Evolutionary conservation across 2,113 vertebrate species (phyloP), one percentile per base, ranked within the genome.

Genomic region (Malurus cyaneus): DNA sequence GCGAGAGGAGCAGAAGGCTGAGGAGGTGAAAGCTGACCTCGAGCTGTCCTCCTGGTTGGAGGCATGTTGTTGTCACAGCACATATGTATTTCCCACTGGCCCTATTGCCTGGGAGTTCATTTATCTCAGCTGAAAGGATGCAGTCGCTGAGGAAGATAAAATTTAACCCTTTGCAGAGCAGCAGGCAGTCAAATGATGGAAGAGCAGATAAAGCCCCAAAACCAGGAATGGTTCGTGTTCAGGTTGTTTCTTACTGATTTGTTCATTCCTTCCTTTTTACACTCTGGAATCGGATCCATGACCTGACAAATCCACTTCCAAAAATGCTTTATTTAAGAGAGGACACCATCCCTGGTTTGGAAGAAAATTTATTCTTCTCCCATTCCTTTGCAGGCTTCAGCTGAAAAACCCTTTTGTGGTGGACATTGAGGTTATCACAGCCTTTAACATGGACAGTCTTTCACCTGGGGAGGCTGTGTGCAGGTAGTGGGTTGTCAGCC

Each of bases 11-110:
- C 92, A 95, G 81, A 88, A 85, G 53, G 92, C 85, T 94, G 91
- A 94, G 89, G 89, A 90, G 65, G 81, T 32, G 54, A 88, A 86
- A 92, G 65, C 79, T 92, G 86, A 95, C 83, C 94, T 92, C 64
- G 53, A 91, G 90, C 85, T 23, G 7, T 93, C 80, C 61, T 70
- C 82, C 73, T 73, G n/a, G 32, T 76, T 83, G 72, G 80, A 93
- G 86, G 39, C 78, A 41, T 65, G 88, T 86, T 96, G 86, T 81
- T 94, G 76, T 92, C 77, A 74, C 91, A 91, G 88, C 78, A 50
- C 31, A 90, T 88, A 67, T 93, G 87, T 62, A 44, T 86, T 92
- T 96, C 91, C 93, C 82, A 65, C 89, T 83, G 83, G 85, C 77
- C 73, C 57, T 78, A 80, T 92, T 93, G 89, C 84, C 94, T 94